Evolutionary conservation across 2,113 vertebrate genomes (phyloP), one percentile per base, ranked within the genome.

Genomic region (Burhinus bistriatus): DNA sequence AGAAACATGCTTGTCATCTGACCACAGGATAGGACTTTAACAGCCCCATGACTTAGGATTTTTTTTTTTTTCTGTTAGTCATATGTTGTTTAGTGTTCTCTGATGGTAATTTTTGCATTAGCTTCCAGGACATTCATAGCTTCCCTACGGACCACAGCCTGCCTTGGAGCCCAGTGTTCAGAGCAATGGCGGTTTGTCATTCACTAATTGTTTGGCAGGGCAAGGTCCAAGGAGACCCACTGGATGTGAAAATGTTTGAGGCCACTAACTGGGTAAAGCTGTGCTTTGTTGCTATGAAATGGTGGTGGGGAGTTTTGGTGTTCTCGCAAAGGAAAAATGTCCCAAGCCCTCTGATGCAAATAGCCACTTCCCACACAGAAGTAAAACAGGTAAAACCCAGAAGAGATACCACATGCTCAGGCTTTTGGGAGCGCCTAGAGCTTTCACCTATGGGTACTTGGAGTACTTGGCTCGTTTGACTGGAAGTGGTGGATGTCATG

Each of bases 231-330:
- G 98, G 98, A 92, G 98, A 98, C 27, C 97, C 98, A 8, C 51
- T 98, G 87, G 98, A 98, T 66, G 65, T 97, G 84, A 98, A 98
- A 85, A 98, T 98, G 98, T 98, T 98, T 38, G 97, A 98, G 71
- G 96, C 94, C 57, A 98, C 98, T 57, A 72, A 92, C 36, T 98
- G 98, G 98, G 98, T 98, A 97, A 98, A 87, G 12, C 11, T 75
- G 9, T 59, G 5, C 26, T 94, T 83, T 88, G 34, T 49, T 78
- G 10, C 87, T 82, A 13, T 15, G 29, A n/a, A 72, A 72, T 16
- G 47, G 7, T 5, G 18, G n/a, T 38, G 23, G 47, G 5, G 17
- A 42, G 13, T 70, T 82, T 38, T 45, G 34, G 17, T 68, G 27
- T 51, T 90, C 38, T 85, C 0, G 0, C 11, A 54, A 83, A 77